Evolutionary conservation across 2,888 invertebrate genomes (phyloP), one percentile per base, ranked within the genome.

Genomic region (Papilio gigon): DNA sequence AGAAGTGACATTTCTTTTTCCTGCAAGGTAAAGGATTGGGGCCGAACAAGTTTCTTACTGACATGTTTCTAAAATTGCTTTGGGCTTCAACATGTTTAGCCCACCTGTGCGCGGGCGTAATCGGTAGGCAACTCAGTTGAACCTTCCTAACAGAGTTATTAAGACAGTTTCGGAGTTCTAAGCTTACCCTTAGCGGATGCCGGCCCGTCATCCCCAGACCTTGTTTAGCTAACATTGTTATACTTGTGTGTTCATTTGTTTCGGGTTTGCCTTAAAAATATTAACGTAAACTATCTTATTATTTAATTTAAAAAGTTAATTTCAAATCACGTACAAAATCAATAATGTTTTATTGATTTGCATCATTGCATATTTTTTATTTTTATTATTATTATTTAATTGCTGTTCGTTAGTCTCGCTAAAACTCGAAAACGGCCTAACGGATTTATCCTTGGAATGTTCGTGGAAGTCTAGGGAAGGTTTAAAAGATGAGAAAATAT

Each of bases 111-210:
- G 25, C 22, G n/a, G 66, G 27, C 12, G 47, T 63, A 58, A 63
- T 67, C 62, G 56, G 44, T n/a, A 53, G 56, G 62, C 27, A 58
- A 20, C 22, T 58, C 42, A 63, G 62, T 56, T 56, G 58, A 58
- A 67, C 53, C 62, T 20, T 33, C 22, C 56, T 63, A 56, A 44
- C 62, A 56, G 62, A 67, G 67, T 63, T 67, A 67, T 67, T 63
- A 67, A 67, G 67, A 67, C 67, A 67, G 67, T 67, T 67, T 59
- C 17, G 35, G 14, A 63, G 67, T 67, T 62, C 47, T 53, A n/a
- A 56, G 62, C 61, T 22, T 33, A 62, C 44, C 33, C 25, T 60
- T 63, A 17, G 17, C 33, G 17, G 44, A 47, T 59, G n/a, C 50
- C 25, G 44, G 35, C 47, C 62, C 67, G 56, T 67, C 67, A 56